Evolutionary conservation across 2,113 vertebrate genomes (phyloP).

Genomic region (Ictalurus furcatus): DNA sequence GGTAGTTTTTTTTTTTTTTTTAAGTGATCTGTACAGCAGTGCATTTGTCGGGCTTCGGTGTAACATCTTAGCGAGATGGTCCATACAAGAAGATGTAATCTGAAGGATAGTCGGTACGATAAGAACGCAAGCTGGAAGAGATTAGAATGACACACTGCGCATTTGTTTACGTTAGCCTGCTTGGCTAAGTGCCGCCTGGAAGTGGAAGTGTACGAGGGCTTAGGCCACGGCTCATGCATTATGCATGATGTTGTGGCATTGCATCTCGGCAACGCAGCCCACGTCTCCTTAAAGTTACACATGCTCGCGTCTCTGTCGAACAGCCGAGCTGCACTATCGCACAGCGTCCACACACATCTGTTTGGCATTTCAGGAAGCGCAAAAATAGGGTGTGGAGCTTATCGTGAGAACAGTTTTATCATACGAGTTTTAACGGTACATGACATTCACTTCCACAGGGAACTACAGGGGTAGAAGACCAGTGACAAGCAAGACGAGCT

Average conservation of each 20-base stretch:
- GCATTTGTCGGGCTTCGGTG: not conserved
- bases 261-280: conserved; percentile 72
- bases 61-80: conserved; percentile 34
- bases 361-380: not conserved
- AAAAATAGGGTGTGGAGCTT: not conserved
- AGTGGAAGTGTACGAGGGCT: conserved; percentile 70
- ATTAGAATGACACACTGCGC: conserved; percentile 45
- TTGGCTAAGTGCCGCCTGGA: conserved; percentile 55
- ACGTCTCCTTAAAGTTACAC: conserved; percentile 71
- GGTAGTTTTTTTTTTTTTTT: not conserved
- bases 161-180: conserved; percentile 49
- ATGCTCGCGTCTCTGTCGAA: conserved; percentile 47
- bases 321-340: not conserved
- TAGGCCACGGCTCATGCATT: conserved; percentile 73
- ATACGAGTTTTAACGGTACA: not conserved
- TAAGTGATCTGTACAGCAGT: not conserved
- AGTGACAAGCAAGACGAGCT: not conserved
- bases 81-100: conserved; percentile 38
- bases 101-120: conserved; percentile 28
- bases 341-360: not conserved
- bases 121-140: conserved; percentile 31
- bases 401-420: not conserved
- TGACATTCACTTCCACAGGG: not conserved
- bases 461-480: not conserved
- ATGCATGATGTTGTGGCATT: conserved; percentile 71